Evolutionary conservation across 2,888 invertebrate species (phyloP).

Genomic region (Melinaea menophilus): DNA sequence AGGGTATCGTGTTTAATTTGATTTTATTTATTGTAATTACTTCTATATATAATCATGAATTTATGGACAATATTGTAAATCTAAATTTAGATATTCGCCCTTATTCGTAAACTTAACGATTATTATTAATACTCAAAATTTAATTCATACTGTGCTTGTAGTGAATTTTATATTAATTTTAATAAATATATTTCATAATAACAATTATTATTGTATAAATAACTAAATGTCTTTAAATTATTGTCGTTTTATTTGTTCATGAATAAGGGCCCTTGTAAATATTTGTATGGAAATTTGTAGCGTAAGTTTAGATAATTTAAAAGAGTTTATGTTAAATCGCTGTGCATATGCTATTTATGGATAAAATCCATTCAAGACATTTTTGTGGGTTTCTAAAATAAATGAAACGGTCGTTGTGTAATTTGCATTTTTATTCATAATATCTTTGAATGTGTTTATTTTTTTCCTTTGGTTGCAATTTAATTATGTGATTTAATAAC

Average conservation of each 20-base stretch:
- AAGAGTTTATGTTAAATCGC: conserved; percentile 53
- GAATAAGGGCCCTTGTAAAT: conserved; percentile 66
- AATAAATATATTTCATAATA: conserved; percentile 6
- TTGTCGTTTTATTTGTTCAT: conserved; percentile 29
- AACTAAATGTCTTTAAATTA: background rate
- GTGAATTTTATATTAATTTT: conserved; percentile 6
- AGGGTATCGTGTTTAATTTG: conserved; percentile 54
- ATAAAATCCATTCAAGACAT: conserved; percentile 75
- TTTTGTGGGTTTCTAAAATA: conserved; percentile 72
- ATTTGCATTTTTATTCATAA: conserved; percentile 44
- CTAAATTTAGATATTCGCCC: conserved; percentile 42
- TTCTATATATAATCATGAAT: conserved; percentile 44
- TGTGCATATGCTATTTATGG: conserved; percentile 75
- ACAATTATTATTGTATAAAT: background rate
- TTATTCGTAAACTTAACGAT: conserved; percentile 44
- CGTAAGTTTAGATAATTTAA: conserved; percentile 48
- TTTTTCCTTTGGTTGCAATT: too few species aligned
- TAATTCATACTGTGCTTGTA: conserved; percentile 16
- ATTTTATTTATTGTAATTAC: conserved; percentile 38
- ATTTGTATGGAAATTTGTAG: conserved; percentile 53
- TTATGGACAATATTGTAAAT: conserved; percentile 62
- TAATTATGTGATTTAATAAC: too few species aligned
- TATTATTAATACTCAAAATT: conserved; percentile 16
- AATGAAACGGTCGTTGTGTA: conserved; percentile 72
- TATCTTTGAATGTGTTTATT: background rate